Conservation (phyloP, 2,888 invertebrate genomes). For the Heliconius hortense region DNA sequence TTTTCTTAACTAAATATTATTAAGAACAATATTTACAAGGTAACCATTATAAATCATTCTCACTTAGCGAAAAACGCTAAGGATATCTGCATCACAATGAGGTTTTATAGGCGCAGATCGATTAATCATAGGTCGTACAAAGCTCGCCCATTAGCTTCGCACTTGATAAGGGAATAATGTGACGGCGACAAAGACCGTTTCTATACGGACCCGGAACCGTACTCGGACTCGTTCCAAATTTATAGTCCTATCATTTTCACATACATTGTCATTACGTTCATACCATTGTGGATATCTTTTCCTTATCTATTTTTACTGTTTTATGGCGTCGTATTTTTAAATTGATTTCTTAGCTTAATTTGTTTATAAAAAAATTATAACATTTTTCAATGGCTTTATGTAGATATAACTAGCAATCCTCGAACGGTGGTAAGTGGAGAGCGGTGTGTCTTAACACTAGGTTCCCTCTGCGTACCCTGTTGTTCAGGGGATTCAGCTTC, state of each 20-base stretch:
- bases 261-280: constrained; percentile 58
- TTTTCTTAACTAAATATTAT: background rate
- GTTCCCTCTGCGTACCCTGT: too few relatives aligned
- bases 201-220: constrained; percentile 53
- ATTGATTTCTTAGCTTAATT: background rate
- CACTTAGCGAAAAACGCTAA: constrained; percentile 66
- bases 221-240: constrained; percentile 58
- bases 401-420: too few relatives aligned
- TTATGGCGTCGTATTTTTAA: background rate
- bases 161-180: constrained; percentile 80
- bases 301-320: constrained; percentile 18
- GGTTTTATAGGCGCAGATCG: constrained; percentile 70
- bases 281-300: constrained; percentile 32
- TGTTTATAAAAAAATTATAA: too few relatives aligned
- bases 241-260: constrained; percentile 71
- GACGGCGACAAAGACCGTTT: constrained; percentile 70
- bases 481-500: too few relatives aligned
- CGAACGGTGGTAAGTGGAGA: background rate
- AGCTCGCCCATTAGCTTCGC: constrained; percentile 79
- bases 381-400: too few relatives aligned
- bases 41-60: constrained; percentile 45
- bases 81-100: constrained; percentile 79
- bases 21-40: constrained; percentile 25
- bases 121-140: constrained; percentile 79
- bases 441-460: too few relatives aligned